phyloP scores from a whole-genome alignment of 2,888 invertebrate species.

The Clepsis dumicolana region DNA sequence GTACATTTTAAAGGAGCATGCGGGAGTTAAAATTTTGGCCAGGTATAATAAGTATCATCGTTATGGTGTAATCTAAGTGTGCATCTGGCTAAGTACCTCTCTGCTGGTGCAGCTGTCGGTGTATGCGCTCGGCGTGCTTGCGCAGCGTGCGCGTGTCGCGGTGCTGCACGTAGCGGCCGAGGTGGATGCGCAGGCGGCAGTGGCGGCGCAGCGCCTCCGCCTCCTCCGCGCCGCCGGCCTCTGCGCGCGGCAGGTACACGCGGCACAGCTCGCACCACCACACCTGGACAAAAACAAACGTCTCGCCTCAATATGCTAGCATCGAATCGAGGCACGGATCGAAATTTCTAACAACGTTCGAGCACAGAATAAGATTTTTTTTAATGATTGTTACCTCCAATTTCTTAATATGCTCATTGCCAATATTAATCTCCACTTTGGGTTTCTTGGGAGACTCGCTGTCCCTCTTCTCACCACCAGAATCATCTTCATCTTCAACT shows the following conservation, averaged over 20 bases:
- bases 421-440: conserved; percentile 90
- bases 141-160: conserved; percentile 92
- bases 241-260: conserved; percentile 89
- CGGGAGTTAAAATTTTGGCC: too few species aligned
- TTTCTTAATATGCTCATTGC: conserved; percentile 91
- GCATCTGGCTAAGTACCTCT: conserved; percentile 59
- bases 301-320: too few species aligned
- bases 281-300: conserved; percentile 60
- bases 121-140: conserved; percentile 90
- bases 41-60: too few species aligned
- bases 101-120: conserved; percentile 85
- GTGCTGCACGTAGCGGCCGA: conserved; percentile 91
- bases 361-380: too few species aligned
- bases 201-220: conserved; percentile 89
- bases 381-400: conserved; percentile 85
- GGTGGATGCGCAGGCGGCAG: conserved; percentile 91
- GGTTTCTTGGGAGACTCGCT: conserved; percentile 81
- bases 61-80: too few species aligned
- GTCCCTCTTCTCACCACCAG: conserved; percentile 86
- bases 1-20: too few species aligned
- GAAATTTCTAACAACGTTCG: too few species aligned
- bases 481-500: conserved; percentile 85
- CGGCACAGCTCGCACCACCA: conserved; percentile 93
- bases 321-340: too few species aligned
- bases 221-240: conserved; percentile 76